Percentiles rank a stretch among this genome's conserved stretches.
Conservation (phyloP, 2,888 invertebrate species). For the Ganaspis brasiliensis region DNA sequence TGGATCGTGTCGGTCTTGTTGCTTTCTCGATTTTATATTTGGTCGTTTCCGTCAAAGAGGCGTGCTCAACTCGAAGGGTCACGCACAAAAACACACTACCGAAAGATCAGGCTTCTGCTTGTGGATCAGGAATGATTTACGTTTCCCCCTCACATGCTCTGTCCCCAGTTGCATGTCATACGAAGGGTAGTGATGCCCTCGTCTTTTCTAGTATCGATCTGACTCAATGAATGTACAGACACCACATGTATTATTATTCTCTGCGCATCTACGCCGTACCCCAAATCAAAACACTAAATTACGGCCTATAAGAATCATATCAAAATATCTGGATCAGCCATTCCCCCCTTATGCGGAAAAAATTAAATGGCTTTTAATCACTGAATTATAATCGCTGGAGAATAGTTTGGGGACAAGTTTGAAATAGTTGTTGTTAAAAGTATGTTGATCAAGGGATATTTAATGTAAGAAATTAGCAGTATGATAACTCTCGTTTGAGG, state of each 20-base stretch:
- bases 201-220: slow-evolving; percentile 36
- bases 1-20: slow-evolving; percentile 24
- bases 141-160: slow-evolving; percentile 1
- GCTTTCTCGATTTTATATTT: slow-evolving; percentile 34
- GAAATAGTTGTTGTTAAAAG: no score
- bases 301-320: background rate
- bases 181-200: slow-evolving; percentile 22
- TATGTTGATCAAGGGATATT: no score
- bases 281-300: slow-evolving; percentile 6
- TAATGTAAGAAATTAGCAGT: no score
- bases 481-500: no score
- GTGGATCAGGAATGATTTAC: slow-evolving; percentile 23
- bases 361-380: slow-evolving; percentile 1
- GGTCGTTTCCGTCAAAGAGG: slow-evolving; percentile 29
- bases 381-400: no score
- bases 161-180: slow-evolving; percentile 22
- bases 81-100: background rate
- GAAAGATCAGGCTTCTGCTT: background rate
- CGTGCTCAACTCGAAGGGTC: slow-evolving; percentile 19
- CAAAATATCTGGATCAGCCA: background rate
- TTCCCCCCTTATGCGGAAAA: background rate
- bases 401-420: no score
- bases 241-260: slow-evolving; percentile 17
- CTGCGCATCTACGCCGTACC: slow-evolving; percentile 15
- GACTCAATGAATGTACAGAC: background rate